Conservation (phyloP, 2,797 vertebrate species). For the Semaprochilodus insignis region DNA sequence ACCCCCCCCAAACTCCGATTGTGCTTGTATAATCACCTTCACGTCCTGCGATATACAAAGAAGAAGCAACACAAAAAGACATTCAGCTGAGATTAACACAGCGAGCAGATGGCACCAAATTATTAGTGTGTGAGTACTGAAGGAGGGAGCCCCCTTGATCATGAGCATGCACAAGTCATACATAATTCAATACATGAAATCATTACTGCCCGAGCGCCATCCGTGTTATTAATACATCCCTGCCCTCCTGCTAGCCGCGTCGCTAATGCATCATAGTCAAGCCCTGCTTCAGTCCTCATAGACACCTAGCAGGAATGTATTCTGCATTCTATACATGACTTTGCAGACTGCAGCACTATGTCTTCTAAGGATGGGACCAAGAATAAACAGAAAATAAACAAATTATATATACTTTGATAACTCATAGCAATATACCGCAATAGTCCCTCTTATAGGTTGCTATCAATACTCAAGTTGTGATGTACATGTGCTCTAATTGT, state of each 20-base stretch:
- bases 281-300: background rate
- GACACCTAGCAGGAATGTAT: too few species aligned
- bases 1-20: background rate
- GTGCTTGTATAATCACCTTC: conserved; percentile 81
- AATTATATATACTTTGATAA: too few species aligned
- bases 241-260: background rate
- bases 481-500: too few species aligned
- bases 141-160: conserved; percentile 19
- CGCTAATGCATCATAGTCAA: background rate
- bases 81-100: conserved; percentile 48
- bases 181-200: conserved; percentile 14
- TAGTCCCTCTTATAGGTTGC: too few species aligned
- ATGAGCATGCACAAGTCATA: conserved; percentile 37
- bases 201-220: background rate
- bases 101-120: conserved; percentile 20
- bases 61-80: conserved; percentile 80
- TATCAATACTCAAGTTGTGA: too few species aligned
- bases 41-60: conserved; percentile 81
- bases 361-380: too few species aligned
- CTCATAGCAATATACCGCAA: too few species aligned
- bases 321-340: too few species aligned
- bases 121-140: conserved; percentile 28
- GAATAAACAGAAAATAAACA: too few species aligned
- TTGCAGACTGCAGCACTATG: too few species aligned
- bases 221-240: background rate